phyloP scores from a whole-genome alignment of 2,888 invertebrate genomes.

The Cheilosia grossa region DNA sequence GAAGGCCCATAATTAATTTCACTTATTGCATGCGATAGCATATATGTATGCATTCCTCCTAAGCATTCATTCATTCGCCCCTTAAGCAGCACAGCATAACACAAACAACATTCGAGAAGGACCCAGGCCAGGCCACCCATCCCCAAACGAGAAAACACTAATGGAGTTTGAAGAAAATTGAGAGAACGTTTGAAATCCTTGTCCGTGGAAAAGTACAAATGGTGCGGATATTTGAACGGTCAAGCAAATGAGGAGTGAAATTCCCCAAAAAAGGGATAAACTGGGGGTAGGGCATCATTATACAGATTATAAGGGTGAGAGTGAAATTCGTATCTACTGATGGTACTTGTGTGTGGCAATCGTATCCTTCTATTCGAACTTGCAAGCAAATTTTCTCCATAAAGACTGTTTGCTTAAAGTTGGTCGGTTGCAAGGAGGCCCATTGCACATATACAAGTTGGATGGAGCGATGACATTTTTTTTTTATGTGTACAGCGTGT shows the following conservation, averaged over 20 bases:
- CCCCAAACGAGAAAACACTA: conserved; percentile 35
- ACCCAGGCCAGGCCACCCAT: conserved; percentile 1
- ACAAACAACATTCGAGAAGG: conserved; percentile 57
- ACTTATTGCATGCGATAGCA: conserved; percentile 79
- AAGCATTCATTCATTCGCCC: conserved; percentile 61
- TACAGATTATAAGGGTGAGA: neutral
- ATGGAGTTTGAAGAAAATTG: conserved; percentile 69
- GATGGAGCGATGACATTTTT: neutral
- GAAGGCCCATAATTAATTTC: conserved; percentile 81
- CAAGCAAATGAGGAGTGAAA: conserved; percentile 65
- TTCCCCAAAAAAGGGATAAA: conserved; percentile 23
- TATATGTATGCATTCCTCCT: conserved; percentile 39
- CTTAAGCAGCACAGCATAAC: conserved; percentile 48
- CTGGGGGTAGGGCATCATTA: neutral
- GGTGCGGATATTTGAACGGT: conserved; percentile 48
- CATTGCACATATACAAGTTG: neutral
- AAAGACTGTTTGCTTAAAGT: conserved; percentile 24
- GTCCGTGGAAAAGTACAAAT: conserved; percentile 34
- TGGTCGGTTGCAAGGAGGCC: neutral
- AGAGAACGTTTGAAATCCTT: conserved; percentile 58
- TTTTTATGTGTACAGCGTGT: neutral
- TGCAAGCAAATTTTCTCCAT: conserved; percentile 5
- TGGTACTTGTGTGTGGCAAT: neutral
- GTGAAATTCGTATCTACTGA: neutral
- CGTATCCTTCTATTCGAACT: conserved; percentile 23